Conservation (phyloP, 2,797 vertebrate genomes). For the Sebastes matsubarae region DNA sequence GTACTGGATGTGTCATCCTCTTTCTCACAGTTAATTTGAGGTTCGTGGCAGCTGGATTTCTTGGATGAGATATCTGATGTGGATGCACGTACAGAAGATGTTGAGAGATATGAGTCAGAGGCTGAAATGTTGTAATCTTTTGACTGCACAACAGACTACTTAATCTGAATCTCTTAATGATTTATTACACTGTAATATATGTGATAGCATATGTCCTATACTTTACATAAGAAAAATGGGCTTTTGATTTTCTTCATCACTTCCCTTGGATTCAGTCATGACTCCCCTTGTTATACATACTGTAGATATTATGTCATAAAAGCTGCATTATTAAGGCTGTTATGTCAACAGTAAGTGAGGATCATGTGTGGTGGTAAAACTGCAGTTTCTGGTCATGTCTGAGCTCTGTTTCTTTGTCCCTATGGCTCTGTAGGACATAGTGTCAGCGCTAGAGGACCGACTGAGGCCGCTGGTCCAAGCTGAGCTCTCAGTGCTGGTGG, state of each 20-base stretch:
- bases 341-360: not conserved
- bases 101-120: not conserved
- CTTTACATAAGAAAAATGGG: not conserved
- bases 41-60: not conserved
- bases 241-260: not conserved
- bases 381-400: not conserved
- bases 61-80: not conserved
- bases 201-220: not conserved
- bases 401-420: not conserved
- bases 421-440: constrained; percentile 87
- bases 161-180: not conserved
- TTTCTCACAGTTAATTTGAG: not conserved
- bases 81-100: not conserved
- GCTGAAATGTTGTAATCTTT: not conserved
- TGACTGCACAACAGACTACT: not conserved
- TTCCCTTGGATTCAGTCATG: not conserved
- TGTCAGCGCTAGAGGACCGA: constrained; percentile 95
- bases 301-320: not conserved
- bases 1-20: not conserved
- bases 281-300: not conserved
- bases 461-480: constrained; percentile 95
- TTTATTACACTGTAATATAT: not conserved
- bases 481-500: constrained; percentile 95
- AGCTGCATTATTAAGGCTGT: not conserved
- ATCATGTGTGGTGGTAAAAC: not conserved